phyloP scores from a whole-genome alignment of 2,113 vertebrate species.

The Trichechus manatus region DNA sequence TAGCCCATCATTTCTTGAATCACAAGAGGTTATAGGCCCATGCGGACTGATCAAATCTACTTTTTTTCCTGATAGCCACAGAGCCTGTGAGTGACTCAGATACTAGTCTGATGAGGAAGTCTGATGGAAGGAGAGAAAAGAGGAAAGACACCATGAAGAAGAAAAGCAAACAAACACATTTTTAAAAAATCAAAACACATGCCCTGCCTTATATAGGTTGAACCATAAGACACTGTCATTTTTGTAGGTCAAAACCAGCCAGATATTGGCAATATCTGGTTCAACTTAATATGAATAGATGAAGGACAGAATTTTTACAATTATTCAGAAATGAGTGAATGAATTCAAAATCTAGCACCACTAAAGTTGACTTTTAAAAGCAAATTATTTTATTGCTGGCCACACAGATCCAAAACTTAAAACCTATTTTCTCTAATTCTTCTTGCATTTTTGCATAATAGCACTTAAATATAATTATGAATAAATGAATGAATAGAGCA shows the following conservation, averaged over 20 bases:
- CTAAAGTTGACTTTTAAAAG: slow-evolving; percentile 11
- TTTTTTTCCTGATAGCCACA: background rate
- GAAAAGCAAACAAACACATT: background rate
- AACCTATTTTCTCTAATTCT: background rate
- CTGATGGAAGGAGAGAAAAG: background rate
- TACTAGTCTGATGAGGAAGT: background rate
- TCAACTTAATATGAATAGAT: background rate
- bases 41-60: background rate
- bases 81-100: background rate
- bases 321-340: slow-evolving; percentile 13
- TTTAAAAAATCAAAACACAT: background rate
- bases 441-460: background rate
- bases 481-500: background rate
- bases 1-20: background rate
- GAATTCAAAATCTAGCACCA: background rate
- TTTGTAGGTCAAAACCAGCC: background rate
- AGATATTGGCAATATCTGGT: background rate
- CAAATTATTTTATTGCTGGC: background rate
- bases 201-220: background rate
- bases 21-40: background rate
- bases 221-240: background rate
- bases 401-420: background rate
- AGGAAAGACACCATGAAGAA: background rate
- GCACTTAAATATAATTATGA: background rate
- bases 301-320: background rate